phyloP scores from a whole-genome alignment of 2,888 invertebrate genomes.

The Ceriagrion tenellum region DNA sequence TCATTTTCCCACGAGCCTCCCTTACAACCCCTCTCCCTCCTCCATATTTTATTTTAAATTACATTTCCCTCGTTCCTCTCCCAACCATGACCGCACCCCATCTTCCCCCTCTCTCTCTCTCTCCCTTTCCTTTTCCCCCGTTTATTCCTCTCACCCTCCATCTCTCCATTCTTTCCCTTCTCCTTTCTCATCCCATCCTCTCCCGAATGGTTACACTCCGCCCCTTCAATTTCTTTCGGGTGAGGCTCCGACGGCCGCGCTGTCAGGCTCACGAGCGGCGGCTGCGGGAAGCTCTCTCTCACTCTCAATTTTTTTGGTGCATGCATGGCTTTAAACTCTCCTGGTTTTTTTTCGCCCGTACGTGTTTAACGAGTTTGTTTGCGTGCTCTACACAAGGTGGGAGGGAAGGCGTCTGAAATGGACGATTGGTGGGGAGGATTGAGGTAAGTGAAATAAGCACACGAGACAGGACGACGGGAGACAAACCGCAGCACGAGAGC shows the following conservation, averaged over 20 bases:
- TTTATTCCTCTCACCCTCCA: background rate
- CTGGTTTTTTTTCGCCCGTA: background rate
- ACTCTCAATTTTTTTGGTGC: background rate
- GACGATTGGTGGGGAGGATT: too few relatives aligned
- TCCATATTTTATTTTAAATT: slow-evolving; percentile 65
- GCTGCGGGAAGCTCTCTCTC: slow-evolving; percentile 13
- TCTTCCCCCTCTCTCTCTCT: background rate
- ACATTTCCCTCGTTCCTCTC: slow-evolving; percentile 15
- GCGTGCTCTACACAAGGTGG: background rate
- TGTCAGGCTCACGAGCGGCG: slow-evolving; percentile 29
- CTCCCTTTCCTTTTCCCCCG: background rate
- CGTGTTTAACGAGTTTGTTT: slow-evolving; percentile 40
- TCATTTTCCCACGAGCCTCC: slow-evolving; percentile 40
- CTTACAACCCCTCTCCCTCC: background rate
- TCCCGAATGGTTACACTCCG: background rate
- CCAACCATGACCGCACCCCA: background rate
- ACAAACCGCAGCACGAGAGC: background rate
- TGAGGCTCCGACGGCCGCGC: slow-evolving; percentile 1
- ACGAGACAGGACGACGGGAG: background rate
- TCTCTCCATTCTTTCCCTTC: background rate
- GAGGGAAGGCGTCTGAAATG: background rate
- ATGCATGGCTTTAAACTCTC: background rate
- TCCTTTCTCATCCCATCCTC: background rate
- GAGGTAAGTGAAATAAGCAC: background rate
- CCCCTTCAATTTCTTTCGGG: background rate